These are phyloP conservation scores for Rotaria macrura DNA, from an alignment of 2,888 invertebrate species.

Conservation along the genomic window DNA sequence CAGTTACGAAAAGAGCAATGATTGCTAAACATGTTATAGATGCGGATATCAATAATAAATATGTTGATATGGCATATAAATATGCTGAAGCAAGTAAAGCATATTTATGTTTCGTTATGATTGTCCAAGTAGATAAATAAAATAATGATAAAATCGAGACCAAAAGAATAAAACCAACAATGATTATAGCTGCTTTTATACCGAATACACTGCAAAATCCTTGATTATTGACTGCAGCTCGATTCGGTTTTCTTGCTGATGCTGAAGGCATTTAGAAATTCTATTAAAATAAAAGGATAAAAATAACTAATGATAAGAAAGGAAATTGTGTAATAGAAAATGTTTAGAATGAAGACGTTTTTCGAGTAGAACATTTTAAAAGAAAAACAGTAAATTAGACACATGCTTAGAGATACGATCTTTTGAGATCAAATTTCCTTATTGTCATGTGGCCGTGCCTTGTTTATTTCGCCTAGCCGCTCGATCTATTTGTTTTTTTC, in stretches of 20 bases:
- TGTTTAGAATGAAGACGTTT: not conserved
- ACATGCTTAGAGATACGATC: not conserved
- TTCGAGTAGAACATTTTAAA: not conserved
- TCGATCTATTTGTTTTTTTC: not conserved
- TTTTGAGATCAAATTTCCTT: not conserved
- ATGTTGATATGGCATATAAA: not conserved
- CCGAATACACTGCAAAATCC: not conserved
- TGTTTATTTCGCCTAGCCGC: not conserved
- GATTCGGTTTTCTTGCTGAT: not conserved
- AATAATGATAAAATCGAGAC: not conserved
- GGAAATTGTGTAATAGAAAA: not conserved
- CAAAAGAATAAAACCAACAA: not conserved
- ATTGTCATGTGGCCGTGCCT: not conserved
- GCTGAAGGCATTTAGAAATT: not conserved
- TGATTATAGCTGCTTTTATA: not conserved
- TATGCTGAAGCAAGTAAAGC: not conserved
- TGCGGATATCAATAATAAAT: not conserved
- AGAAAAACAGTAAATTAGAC: not conserved
- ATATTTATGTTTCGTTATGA: not conserved
- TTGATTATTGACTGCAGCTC: not conserved
- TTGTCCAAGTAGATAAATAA: not conserved
- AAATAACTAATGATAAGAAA: too few relatives aligned
- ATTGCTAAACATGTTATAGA: not conserved
- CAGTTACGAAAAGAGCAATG: not conserved
- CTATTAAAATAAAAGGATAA: too few relatives aligned